Conservation (phyloP, 2,888 invertebrate species). For the Ophraella communa region DNA sequence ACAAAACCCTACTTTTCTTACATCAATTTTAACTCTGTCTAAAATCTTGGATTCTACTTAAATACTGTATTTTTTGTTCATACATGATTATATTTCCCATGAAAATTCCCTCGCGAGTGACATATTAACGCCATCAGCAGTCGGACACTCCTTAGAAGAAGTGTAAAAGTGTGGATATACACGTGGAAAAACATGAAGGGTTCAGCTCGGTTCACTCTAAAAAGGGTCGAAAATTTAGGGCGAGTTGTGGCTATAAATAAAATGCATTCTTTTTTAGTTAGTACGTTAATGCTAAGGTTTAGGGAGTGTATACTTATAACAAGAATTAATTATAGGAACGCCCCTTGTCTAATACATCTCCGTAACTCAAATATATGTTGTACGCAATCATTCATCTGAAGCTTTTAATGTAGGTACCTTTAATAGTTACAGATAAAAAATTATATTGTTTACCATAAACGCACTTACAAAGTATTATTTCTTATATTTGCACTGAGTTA, state of each 20-base stretch:
- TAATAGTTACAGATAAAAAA: too few relatives aligned
- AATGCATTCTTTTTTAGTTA: constrained; percentile 21
- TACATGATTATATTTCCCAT: neutral
- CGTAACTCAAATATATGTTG: too few relatives aligned
- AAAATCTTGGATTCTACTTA: too few relatives aligned
- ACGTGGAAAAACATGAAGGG: constrained; percentile 23
- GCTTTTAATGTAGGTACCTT: too few relatives aligned
- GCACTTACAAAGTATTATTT: too few relatives aligned
- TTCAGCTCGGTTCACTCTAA: neutral
- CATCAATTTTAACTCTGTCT: too few relatives aligned
- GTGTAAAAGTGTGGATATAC: constrained; percentile 5
- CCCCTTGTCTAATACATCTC: too few relatives aligned
- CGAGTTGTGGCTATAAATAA: constrained; percentile 31
- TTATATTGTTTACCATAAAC: too few relatives aligned
- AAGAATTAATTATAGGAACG: constrained; percentile 15
- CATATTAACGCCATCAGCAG: constrained; percentile 11
- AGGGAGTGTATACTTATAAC: constrained; percentile 24
- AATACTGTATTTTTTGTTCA: too few relatives aligned
- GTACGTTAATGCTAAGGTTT: constrained; percentile 5
- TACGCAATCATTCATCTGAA: too few relatives aligned
- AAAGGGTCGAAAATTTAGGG: constrained; percentile 28
- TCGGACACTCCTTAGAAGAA: constrained; percentile 20
- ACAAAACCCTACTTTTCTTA: too few relatives aligned
- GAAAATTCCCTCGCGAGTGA: neutral
- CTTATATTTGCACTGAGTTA: too few relatives aligned